phyloP scores from a whole-genome alignment of 2,888 invertebrate genomes.

The Ophioninae sp. region DNA sequence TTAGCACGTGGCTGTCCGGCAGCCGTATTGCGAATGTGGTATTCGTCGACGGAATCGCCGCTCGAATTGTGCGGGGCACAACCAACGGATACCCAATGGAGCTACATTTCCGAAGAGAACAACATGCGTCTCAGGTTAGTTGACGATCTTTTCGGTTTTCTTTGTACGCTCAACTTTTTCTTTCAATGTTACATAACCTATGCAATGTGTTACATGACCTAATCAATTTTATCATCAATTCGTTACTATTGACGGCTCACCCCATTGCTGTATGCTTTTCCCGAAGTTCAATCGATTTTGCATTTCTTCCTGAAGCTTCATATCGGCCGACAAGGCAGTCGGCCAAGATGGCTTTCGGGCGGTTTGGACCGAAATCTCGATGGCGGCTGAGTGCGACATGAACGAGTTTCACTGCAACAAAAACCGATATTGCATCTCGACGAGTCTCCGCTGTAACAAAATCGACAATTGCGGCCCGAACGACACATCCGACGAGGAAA shows the following conservation, averaged over 20 bases:
- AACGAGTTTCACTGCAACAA: constrained; percentile 87
- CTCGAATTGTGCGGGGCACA: constrained; percentile 95
- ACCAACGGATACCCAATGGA: constrained; percentile 88
- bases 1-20: constrained; percentile 94
- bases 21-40: constrained; percentile 94
- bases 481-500: constrained; percentile 88
- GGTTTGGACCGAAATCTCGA: constrained; percentile 95
- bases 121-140: constrained; percentile 91
- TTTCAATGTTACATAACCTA: too few species aligned
- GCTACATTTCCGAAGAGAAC: constrained; percentile 93
- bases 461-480: constrained; percentile 92
- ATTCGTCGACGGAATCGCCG: constrained; percentile 90
- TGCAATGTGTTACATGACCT: too few species aligned
- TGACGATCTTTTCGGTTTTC: constrained; percentile 28
- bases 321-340: constrained; percentile 96
- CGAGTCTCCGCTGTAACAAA: constrained; percentile 89
- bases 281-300: not conserved
- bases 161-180: not conserved
- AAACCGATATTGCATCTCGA: constrained; percentile 90
- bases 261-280: not conserved
- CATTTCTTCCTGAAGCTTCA: constrained; percentile 85
- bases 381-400: constrained; percentile 83
- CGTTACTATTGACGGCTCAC: too few species aligned
- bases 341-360: constrained; percentile 96
- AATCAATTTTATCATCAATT: too few species aligned